Evolutionary conservation across 2,113 vertebrate genomes (phyloP), one percentile per base, ranked within the genome.

Genomic region (Archocentrus centrarchus): DNA sequence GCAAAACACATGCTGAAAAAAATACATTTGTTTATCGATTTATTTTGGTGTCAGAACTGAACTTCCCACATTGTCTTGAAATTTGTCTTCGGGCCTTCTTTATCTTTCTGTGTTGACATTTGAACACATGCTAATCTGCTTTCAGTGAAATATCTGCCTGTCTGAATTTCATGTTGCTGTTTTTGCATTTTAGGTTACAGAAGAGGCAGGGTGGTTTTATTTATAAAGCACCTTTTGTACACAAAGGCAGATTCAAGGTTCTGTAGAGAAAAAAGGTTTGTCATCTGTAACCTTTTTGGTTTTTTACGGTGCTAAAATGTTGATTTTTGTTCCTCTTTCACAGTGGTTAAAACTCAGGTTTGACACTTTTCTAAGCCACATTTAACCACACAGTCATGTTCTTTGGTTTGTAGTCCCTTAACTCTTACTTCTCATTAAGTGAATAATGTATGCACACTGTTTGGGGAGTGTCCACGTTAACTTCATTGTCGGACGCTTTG

Each of bases 1-100:
- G 11, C 68, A 73, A 73, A 73, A 73, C 68, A 73, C 47, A 47
- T 73, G 68, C 27, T 55, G 68, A 55, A 73, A 73, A 27, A 35
- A 73, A 73, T 35, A 24, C 15, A 53, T 57, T 73, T 78, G 59
- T 86, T 92, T 92, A 85, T 73, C 59, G 87, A 11, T 88, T 78
- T 78, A n/a, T 75, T 59, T 58, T 58, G 64, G 59, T 80, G 6
- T 70, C 57, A n/a, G 44, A 79, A 59, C 14, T 35, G 24, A 53
- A 61, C 53, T 41, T 50, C 24, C 27, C 53, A 50, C 14, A 14
- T 13, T 57, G 20, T 61, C n/a, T 24, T 35, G 20, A 6, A 37
- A 35, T 7, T 59, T 79, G 47, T 30, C 10, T 24, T 75, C 22
- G 14, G 20, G 77, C 47, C 39, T 80, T 20, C 15, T 7, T 39